phyloP scores from a whole-genome alignment of 1,140 invertebrate genomes.

The Drosophila subpulchrella region DNA sequence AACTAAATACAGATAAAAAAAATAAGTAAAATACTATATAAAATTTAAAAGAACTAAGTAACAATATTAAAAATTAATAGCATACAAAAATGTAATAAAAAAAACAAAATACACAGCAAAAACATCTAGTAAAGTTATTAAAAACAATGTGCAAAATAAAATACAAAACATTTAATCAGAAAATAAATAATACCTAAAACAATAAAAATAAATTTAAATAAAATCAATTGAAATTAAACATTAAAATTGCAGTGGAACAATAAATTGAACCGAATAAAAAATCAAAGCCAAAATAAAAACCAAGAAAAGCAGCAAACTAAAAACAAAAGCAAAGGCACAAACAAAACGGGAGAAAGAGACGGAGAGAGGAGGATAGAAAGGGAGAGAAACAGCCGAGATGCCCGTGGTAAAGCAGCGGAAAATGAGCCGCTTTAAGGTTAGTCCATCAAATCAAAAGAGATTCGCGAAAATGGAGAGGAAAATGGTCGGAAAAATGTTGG shows the following conservation, averaged over 20 bases:
- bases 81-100: neutral
- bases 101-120: neutral
- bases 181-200: neutral
- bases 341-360: neutral
- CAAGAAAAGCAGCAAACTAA: neutral
- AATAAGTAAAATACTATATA: too few relatives aligned
- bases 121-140: too few relatives aligned
- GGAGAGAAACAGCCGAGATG: constrained; percentile 48
- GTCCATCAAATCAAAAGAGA: constrained; percentile 26
- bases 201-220: neutral
- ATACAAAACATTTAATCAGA: neutral
- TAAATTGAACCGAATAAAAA: neutral
- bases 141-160: neutral
- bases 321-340: constrained; percentile 1
- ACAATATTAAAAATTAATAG: neutral
- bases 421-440: constrained; percentile 83
- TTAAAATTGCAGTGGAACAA: neutral
- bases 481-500: constrained; percentile 14
- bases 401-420: constrained; percentile 80
- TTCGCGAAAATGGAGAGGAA: constrained; percentile 1
- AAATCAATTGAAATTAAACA: neutral
- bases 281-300: neutral
- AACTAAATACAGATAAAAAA: neutral
- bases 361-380: neutral
- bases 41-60: neutral